Percentiles rank a stretch among this genome's conserved stretches.
phyloP scores from a whole-genome alignment of 2,113 vertebrate species.

The Dasyprocta punctata region DNA sequence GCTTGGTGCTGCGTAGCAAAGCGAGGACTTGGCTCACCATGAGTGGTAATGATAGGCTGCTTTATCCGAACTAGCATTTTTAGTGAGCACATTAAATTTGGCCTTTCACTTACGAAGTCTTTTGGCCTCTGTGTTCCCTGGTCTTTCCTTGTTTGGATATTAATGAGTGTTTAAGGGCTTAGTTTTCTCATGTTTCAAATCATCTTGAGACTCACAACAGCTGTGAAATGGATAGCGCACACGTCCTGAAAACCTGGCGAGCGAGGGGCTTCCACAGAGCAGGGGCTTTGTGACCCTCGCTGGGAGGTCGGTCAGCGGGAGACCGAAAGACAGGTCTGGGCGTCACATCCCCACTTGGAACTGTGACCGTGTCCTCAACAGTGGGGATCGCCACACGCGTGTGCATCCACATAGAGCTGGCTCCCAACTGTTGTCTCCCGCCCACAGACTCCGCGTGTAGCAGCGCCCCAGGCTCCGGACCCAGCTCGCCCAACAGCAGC shows the following conservation, averaged over 20 bases:
- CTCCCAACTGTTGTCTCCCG: neutral
- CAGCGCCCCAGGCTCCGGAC: slow-evolving; percentile 97
- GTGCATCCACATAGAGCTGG: accelerated
- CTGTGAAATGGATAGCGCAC: accelerated
- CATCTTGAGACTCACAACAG: neutral
- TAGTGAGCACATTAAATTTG: neutral
- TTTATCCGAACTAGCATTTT: neutral
- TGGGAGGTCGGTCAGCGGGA: neutral
- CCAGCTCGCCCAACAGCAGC: slow-evolving; percentile 99
- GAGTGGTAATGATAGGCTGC: neutral
- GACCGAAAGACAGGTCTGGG: accelerated
- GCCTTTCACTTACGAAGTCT: neutral
- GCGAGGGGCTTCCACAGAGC: neutral
- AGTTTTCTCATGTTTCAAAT: neutral
- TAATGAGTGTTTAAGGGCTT: neutral
- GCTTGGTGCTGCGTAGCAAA: accelerated
- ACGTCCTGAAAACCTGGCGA: neutral
- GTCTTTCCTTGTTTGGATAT: neutral
- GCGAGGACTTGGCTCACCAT: accelerated
- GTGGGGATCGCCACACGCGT: accelerated
- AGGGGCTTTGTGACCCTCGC: neutral
- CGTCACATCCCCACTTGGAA: accelerated
- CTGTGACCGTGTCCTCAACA: accelerated
- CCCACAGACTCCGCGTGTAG: slow-evolving; percentile 94
- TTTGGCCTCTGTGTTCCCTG: neutral